Conservation (phyloP, 2,113 vertebrate species). For the Danionella cerebrum region DNA sequence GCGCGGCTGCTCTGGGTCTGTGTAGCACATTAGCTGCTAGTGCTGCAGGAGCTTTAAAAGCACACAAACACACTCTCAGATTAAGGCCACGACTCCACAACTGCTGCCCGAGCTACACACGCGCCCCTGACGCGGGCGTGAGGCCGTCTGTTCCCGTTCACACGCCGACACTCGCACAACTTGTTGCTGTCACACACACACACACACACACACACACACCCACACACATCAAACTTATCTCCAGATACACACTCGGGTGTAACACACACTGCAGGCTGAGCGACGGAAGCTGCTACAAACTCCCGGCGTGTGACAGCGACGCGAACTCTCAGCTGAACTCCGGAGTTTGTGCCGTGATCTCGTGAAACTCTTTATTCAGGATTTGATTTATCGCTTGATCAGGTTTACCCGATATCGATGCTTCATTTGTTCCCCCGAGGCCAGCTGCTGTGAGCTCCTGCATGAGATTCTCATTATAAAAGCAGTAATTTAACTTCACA, state of each 20-base stretch:
- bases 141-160: background rate
- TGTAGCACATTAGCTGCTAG: slow-evolving; percentile 3
- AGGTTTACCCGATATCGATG: no score
- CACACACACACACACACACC: background rate
- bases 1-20: background rate
- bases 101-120: background rate
- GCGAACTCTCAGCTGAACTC: no score
- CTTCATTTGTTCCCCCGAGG: no score
- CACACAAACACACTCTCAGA: background rate
- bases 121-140: background rate
- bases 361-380: no score
- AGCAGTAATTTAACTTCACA: no score
- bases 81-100: slow-evolving; percentile 13
- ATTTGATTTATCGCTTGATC: no score
- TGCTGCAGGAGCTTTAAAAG: slow-evolving; percentile 10
- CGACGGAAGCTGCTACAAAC: no score
- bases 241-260: no score
- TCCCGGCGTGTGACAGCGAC: no score
- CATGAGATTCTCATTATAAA: no score
- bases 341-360: no score
- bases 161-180: background rate
- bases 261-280: background rate
- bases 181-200: background rate
- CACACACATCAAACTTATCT: background rate
- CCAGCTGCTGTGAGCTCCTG: no score